Percentiles rank a stretch among this genome's conserved stretches.
phyloP scores from a whole-genome alignment of 2,888 invertebrate genomes.

The Steinernema carpocapsae region DNA sequence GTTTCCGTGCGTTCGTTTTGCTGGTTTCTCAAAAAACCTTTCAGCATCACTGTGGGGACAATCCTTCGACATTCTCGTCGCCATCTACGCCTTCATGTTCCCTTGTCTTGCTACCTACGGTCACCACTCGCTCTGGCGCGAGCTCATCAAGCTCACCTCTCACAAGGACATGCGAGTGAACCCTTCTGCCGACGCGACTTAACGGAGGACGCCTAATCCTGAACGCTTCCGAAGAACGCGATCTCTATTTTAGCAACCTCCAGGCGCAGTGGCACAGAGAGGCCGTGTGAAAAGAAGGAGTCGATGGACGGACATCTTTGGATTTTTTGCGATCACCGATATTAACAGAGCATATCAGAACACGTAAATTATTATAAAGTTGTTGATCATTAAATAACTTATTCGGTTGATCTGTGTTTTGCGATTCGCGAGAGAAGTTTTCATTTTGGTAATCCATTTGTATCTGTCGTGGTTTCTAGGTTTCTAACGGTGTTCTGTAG shows the following conservation, averaged over 20 bases:
- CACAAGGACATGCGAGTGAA: slow-evolving; percentile 24
- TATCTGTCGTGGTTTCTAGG: no score
- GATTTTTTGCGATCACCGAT: no score
- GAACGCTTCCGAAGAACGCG: slow-evolving; percentile 36
- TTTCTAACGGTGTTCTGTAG: no score
- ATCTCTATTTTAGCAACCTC: slow-evolving; percentile 31
- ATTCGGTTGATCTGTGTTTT: no score
- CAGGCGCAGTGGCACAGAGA: slow-evolving; percentile 32
- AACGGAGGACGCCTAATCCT: slow-evolving; percentile 38
- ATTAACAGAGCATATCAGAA: background rate
- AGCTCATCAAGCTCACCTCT: slow-evolving; percentile 30
- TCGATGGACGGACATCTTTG: background rate
- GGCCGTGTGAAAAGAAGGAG: background rate
- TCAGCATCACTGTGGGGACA: slow-evolving; percentile 37
- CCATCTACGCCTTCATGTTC: slow-evolving; percentile 14
- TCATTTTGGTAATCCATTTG: no score
- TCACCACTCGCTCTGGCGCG: slow-evolving; percentile 34
- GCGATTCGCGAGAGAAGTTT: no score
- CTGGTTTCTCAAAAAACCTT: no score
- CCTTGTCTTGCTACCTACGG: slow-evolving; percentile 36
- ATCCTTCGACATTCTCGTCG: slow-evolving; percentile 36
- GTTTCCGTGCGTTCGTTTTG: no score
- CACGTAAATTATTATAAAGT: no score
- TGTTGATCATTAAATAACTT: no score
- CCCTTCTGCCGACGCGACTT: slow-evolving; percentile 23